Evolutionary conservation across 2,113 vertebrate genomes (phyloP).

Genomic region (Thymallus thymallus): DNA sequence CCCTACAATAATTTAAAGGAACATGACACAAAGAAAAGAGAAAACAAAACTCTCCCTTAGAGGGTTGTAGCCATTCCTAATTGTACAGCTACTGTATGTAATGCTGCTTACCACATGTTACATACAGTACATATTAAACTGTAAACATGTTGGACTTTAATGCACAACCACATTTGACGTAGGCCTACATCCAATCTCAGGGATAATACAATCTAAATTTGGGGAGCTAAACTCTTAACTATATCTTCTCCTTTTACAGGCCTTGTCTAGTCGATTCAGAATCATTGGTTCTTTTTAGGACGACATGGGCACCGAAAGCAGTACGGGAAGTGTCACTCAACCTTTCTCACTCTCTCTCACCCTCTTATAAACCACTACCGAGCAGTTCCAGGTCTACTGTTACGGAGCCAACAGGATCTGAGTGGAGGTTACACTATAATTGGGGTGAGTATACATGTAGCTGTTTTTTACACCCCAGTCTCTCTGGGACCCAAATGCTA

Average conservation of each 20-base stretch:
- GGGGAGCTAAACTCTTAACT: not conserved
- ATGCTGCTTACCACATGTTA: too few relatives aligned
- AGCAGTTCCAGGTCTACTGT: not conserved
- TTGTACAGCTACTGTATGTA: too few relatives aligned
- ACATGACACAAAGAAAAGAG: not conserved
- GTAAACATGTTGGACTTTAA: not conserved
- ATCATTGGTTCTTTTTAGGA: not conserved
- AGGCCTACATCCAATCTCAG: not conserved
- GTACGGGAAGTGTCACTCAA: not conserved
- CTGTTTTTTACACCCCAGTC: slow-evolving; percentile 22
- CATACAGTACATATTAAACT: not conserved
- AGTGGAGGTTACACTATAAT: not conserved
- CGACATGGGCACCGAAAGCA: not conserved
- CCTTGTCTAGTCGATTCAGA: too few relatives aligned
- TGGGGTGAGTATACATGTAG: not conserved
- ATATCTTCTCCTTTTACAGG: too few relatives aligned
- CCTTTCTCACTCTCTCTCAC: not conserved
- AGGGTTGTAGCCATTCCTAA: too few relatives aligned
- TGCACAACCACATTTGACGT: not conserved
- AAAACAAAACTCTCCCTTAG: not conserved
- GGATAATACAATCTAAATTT: slow-evolving; percentile 11
- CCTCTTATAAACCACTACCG: not conserved
- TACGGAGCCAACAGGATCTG: not conserved
- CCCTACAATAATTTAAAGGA: not conserved
- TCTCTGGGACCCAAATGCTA: slow-evolving; percentile 31